A percentile compares a stretch with the other conserved stretches of the same genome.
Conservation (phyloP, 2,888 invertebrate species). For the Mesorhabditis spiculigera region DNA sequence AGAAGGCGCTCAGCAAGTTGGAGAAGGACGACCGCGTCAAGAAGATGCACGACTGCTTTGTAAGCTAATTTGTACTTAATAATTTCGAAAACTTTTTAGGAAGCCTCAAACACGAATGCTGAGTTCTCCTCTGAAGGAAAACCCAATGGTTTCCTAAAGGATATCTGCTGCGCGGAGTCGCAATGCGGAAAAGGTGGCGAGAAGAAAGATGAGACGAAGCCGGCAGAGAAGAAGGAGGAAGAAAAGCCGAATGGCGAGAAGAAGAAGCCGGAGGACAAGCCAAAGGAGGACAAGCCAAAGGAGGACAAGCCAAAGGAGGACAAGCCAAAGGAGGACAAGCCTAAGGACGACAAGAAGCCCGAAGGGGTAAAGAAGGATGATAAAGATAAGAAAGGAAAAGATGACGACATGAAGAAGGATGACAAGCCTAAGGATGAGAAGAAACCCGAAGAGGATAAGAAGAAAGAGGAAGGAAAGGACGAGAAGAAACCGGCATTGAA, state of each 20-base stretch:
- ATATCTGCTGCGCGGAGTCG: not conserved
- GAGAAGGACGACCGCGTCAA: not conserved
- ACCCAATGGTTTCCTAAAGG: not conserved
- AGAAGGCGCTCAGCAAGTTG: not conserved
- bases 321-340: not conserved
- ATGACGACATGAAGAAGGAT: not conserved
- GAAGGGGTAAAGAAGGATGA: not conserved
- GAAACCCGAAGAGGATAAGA: not conserved
- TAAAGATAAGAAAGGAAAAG: not conserved
- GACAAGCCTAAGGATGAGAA: not conserved
- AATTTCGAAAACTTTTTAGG: not conserved
- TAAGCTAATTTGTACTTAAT: not conserved
- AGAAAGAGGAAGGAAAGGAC: not conserved
- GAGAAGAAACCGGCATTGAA: too few relatives aligned
- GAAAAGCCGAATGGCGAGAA: not conserved
- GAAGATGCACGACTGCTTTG: not conserved
- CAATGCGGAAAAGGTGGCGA: not conserved
- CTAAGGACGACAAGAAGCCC: not conserved
- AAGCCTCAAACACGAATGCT: not conserved
- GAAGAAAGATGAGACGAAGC: constrained; percentile 1
- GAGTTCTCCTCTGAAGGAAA: not conserved
- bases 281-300: not conserved
- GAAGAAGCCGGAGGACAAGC: not conserved
- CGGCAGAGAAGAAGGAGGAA: not conserved
- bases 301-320: not conserved